Evolutionary conservation across 1,140 invertebrate genomes (phyloP).

Genomic region (Halictus rubicundus): DNA sequence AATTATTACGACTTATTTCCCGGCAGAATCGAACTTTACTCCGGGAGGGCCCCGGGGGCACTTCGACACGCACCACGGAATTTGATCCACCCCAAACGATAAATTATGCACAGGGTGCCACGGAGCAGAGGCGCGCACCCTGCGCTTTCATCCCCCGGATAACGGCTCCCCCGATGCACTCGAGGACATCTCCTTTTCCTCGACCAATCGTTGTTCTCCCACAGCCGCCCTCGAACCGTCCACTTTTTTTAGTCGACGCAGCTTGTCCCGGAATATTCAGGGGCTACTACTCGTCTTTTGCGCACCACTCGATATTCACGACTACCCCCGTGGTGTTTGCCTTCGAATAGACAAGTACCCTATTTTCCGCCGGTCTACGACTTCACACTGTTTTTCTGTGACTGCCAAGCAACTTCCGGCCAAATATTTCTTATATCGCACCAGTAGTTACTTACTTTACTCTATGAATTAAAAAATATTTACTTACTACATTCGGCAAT

Average conservation of each 20-base stretch:
- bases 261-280: slow-evolving; percentile 22
- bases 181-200: slow-evolving; percentile 51
- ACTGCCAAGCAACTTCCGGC: too few species aligned
- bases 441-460: too few species aligned
- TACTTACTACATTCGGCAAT: too few species aligned
- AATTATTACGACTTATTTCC: slow-evolving; percentile 53
- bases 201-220: slow-evolving; percentile 48
- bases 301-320: not conserved
- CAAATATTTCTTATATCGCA: too few species aligned
- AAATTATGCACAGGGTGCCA: slow-evolving; percentile 64
- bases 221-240: slow-evolving; percentile 2
- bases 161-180: slow-evolving; percentile 61
- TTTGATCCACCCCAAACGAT: slow-evolving; percentile 51
- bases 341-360: not conserved
- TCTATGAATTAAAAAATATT: too few species aligned
- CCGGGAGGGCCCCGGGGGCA: slow-evolving; percentile 12
- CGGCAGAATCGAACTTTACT: slow-evolving; percentile 4
- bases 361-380: not conserved
- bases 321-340: not conserved
- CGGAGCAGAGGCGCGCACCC: slow-evolving; percentile 42
- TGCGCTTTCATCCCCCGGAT: slow-evolving; percentile 57
- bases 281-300: slow-evolving; percentile 6
- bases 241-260: slow-evolving; percentile 19
- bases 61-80: slow-evolving; percentile 54
- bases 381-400: not conserved